Conservation (phyloP, 1,140 invertebrate species). For the Apis florea region DNA sequence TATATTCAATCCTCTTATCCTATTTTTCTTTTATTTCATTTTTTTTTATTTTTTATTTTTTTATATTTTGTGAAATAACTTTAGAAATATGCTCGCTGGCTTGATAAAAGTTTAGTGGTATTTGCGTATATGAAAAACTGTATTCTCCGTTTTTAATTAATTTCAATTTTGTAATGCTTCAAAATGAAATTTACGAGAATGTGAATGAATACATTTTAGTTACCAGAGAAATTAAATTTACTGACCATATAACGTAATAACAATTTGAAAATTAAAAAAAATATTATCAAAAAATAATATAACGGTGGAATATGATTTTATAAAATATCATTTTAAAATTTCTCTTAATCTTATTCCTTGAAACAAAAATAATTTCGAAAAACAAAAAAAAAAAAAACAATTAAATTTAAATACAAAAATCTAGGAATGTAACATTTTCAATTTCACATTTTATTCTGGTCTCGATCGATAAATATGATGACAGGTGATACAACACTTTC, state of each 20-base stretch:
- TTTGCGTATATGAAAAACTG: neutral
- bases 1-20: neutral
- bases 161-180: neutral
- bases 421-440: neutral
- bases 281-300: neutral
- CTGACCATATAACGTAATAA: neutral
- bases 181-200: neutral
- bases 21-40: too few relatives aligned
- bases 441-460: neutral
- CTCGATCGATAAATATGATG: neutral
- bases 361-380: neutral
- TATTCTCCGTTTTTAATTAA: conserved; percentile 22
- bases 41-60: neutral
- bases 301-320: neutral
- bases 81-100: neutral
- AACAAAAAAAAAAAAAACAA: too few relatives aligned
- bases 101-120: neutral
- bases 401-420: neutral
- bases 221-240: conserved; percentile 2
- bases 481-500: conserved; percentile 6
- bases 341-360: neutral
- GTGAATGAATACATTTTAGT: neutral
- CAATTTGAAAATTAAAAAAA: conserved; percentile 20
- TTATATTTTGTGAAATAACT: neutral
- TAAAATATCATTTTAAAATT: conserved; percentile 13